Base-by-base conservation (phyloP, 2,113 vertebrate species). In the Apus apus region DNA sequence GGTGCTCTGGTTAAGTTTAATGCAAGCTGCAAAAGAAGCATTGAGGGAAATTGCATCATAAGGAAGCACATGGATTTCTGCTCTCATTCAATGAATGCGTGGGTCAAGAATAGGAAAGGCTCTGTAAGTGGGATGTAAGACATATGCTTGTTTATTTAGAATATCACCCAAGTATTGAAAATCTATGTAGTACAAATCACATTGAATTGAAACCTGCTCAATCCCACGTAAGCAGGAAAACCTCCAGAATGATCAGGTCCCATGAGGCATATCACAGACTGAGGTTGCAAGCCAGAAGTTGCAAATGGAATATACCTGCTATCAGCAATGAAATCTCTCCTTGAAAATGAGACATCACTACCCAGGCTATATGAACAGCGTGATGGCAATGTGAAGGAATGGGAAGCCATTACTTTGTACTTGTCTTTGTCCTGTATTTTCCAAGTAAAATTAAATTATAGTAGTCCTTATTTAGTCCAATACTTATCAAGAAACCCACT, bases 151-250 rank as follows among this genome's bases (percentile, higher is more conserved):
- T 72, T 91, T 71, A 51, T 91, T 89, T 82, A 45, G 87, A 93
- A 58, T 26, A 74, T 4, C 60, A 67, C 9, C 5, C 0, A 0
- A 6, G 56, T 36, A 8, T 76, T 65, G 73, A 71, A 51, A 81
- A 65, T 73, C 43, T 62, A 9, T 0, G 0, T 20, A 38, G 27
- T 17, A 29, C 27, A 32, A 66, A 66, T 45, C n/a, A 40, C 36
- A 66, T 5, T 70, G n/a, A 70, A 66, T 23, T 67, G 40, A 95
- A 77, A 34, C 5, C n/a, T 82, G 65, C 26, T 38, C 19, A 29
- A n/a, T 18, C 12, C 32, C 48, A 64, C 0, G 0, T 15, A 46
- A 74, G 29, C 50, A 79, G 67, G 26, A 76, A 18, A 74, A 7
- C 58, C 6, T 72, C 34, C 38, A 36, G 23, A 78, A 67, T 20